Percentiles rank a stretch among this genome's conserved stretches.
Conservation (phyloP, 2,113 vertebrate species). For the Ciconia boyciana region DNA sequence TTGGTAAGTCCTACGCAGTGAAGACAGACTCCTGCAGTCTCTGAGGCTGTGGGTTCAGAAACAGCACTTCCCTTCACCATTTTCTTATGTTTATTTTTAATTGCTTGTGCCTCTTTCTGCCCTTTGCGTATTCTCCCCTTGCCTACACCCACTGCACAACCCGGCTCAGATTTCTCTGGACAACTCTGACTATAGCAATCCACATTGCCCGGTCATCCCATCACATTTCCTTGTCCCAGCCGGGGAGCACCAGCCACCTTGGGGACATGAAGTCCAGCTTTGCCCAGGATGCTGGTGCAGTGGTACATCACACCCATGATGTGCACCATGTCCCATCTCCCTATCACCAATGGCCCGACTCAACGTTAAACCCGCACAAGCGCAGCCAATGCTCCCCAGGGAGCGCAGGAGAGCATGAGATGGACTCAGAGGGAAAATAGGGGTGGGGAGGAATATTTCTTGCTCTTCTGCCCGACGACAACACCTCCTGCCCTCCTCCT, state of each 20-base stretch:
- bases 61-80: neutral
- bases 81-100: neutral
- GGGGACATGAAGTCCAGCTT: neutral
- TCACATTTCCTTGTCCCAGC: neutral
- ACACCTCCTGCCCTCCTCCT: neutral
- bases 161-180: neutral
- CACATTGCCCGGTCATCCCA: neutral
- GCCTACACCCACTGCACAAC: neutral
- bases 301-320: neutral
- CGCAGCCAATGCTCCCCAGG: fast-evolving
- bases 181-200: fast-evolving
- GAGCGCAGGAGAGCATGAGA: neutral
- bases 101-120: neutral
- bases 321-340: neutral
- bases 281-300: neutral
- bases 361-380: fast-evolving
- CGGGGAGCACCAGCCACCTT: neutral
- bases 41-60: fast-evolving
- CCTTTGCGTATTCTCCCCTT: neutral
- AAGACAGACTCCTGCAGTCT: neutral
- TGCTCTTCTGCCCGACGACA: neutral
- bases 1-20: neutral
- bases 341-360: neutral
- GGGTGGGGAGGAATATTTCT: neutral
- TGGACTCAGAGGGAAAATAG: neutral